A percentile compares a stretch with the other conserved stretches of the same genome.
phyloP scores from a whole-genome alignment of 2,797 vertebrate genomes.

The Anguilla marmorata region DNA sequence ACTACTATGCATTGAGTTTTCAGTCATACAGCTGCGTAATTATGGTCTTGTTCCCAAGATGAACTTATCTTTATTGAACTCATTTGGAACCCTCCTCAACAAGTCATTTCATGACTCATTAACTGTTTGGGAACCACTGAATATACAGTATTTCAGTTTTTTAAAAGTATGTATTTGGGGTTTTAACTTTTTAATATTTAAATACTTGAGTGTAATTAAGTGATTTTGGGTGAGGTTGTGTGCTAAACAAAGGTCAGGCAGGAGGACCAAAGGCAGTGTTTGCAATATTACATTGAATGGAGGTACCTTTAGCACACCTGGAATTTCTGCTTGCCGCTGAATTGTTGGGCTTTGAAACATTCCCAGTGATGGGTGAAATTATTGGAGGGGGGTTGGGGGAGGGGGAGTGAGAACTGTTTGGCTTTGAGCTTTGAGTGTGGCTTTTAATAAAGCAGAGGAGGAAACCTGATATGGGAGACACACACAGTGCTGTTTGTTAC shows the following conservation, averaged over 20 bases:
- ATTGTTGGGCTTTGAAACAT: not conserved
- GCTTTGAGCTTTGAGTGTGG: slow-evolving; percentile 12
- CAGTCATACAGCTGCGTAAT: not conserved
- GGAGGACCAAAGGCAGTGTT: slow-evolving; percentile 15
- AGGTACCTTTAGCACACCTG: not conserved
- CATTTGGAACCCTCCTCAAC: not conserved
- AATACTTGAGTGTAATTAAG: too few relatives aligned
- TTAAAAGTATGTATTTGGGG: too few relatives aligned
- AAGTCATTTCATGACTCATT: not conserved
- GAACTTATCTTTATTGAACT: not conserved
- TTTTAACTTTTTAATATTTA: too few relatives aligned
- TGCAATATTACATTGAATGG: slow-evolving; percentile 10
- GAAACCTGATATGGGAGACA: slow-evolving; percentile 4
- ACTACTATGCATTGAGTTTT: not conserved
- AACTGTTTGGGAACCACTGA: not conserved
- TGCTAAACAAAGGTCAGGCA: not conserved
- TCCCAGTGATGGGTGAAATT: not conserved
- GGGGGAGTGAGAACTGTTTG: not conserved
- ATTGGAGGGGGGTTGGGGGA: not conserved
- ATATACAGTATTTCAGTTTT: too few relatives aligned
- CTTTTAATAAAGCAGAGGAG: slow-evolving; percentile 19
- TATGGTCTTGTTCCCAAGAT: not conserved
- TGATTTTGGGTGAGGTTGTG: not conserved
- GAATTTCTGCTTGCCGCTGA: not conserved
- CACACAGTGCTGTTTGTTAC: slow-evolving; percentile 20